Conservation (phyloP, 1,140 invertebrate genomes). For the Drosophila lacteicornis region DNA sequence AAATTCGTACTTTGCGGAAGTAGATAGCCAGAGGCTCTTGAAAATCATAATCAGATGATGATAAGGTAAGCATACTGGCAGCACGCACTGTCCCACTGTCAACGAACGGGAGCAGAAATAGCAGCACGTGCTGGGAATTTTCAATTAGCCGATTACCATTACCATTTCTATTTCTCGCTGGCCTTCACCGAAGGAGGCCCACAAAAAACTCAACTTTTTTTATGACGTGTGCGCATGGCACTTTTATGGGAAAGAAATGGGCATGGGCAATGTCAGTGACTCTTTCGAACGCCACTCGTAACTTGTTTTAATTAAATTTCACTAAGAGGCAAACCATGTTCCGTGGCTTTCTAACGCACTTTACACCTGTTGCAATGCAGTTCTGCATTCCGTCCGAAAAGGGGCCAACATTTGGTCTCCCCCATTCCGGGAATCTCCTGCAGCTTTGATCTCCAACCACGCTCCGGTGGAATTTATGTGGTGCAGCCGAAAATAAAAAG, state of each 20-base stretch:
- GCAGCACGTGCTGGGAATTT: slow-evolving; percentile 70
- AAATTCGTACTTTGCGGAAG: slow-evolving; percentile 32
- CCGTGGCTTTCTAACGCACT: slow-evolving; percentile 49
- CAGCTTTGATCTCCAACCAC: slow-evolving; percentile 70
- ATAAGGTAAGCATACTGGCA: slow-evolving; percentile 23
- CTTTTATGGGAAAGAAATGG: slow-evolving; percentile 33
- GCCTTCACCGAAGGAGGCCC: slow-evolving; percentile 48
- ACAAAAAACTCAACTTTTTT: slow-evolving; percentile 34
- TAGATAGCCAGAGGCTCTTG: slow-evolving; percentile 22
- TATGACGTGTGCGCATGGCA: slow-evolving; percentile 61
- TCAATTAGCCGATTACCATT: slow-evolving; percentile 73
- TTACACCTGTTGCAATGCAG: slow-evolving; percentile 59
- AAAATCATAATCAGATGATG: slow-evolving; percentile 14
- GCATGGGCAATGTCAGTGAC: slow-evolving; percentile 46
- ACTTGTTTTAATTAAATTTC: slow-evolving; percentile 67
- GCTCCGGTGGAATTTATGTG: slow-evolving; percentile 68
- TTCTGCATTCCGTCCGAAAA: slow-evolving; percentile 32
- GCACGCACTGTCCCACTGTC: slow-evolving; percentile 50
- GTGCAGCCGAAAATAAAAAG: slow-evolving; percentile 57
- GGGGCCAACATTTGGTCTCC: slow-evolving; percentile 41
- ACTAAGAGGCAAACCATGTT: slow-evolving; percentile 52
- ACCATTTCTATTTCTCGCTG: slow-evolving; percentile 64
- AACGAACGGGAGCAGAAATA: slow-evolving; percentile 54
- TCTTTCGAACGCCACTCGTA: slow-evolving; percentile 21
- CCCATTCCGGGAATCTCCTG: slow-evolving; percentile 11